A percentile compares a stretch with the other conserved stretches of the same genome.
Evolutionary conservation across 2,797 vertebrate species (phyloP).

Genomic region (Platyrinchus mystaceus): DNA sequence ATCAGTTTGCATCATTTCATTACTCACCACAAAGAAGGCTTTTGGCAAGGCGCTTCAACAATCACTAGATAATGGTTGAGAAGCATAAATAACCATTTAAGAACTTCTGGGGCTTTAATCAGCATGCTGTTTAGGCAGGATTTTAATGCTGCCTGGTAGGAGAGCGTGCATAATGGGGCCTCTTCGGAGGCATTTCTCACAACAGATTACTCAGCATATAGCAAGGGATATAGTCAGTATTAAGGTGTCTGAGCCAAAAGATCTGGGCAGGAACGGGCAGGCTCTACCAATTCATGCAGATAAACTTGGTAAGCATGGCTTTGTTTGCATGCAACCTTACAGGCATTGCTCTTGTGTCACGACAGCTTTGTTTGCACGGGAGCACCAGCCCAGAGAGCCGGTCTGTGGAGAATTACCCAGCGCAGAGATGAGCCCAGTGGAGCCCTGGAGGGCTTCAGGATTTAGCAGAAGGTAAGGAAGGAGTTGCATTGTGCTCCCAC

Average conservation of each 20-base stretch:
- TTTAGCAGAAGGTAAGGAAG: background rate
- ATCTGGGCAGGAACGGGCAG: conserved; percentile 62
- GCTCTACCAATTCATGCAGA: conserved; percentile 52
- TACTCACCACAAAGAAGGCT: conserved; percentile 33
- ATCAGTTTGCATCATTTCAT: conserved; percentile 20
- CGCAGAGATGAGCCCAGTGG: background rate
- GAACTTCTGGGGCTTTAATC: conserved; percentile 50
- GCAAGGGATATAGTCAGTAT: conserved; percentile 62
- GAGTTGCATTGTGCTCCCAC: background rate
- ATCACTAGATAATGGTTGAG: conserved; percentile 25
- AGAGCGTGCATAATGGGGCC: conserved; percentile 31
- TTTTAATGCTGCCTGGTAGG: conserved; percentile 48
- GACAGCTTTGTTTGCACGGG: conserved; percentile 34
- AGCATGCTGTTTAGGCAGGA: conserved; percentile 14
- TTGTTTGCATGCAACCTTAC: conserved; percentile 51
- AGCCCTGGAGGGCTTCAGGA: background rate
- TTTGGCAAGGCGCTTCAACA: conserved; percentile 21
- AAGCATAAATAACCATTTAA: conserved; percentile 41
- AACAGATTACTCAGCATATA: conserved; percentile 66
- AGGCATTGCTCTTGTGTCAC: conserved; percentile 50
- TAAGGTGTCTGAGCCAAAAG: conserved; percentile 66
- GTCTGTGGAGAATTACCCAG: background rate
- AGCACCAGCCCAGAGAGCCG: background rate
- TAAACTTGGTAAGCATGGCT: conserved; percentile 41
- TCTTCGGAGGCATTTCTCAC: conserved; percentile 37